Percentiles rank a stretch among this genome's conserved stretches.
Evolutionary conservation across 2,797 vertebrate species (phyloP).

Genomic region (Calcarius lapponicus): DNA sequence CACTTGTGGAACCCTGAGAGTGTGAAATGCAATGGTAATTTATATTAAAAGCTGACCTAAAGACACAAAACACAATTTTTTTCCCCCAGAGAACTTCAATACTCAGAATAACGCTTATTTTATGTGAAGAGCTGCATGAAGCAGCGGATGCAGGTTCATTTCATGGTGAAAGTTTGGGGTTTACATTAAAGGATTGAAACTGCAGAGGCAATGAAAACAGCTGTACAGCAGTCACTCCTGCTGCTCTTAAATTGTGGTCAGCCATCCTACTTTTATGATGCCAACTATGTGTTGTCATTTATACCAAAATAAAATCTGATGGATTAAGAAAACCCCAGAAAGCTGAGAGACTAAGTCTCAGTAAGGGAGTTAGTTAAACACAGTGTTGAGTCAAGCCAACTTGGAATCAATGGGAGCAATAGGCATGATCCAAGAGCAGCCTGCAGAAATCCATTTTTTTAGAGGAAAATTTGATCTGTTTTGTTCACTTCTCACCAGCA

Average conservation of each 20-base stretch:
- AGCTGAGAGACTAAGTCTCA: background rate
- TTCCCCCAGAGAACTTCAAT: background rate
- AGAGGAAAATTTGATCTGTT: background rate
- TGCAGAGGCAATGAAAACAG: background rate
- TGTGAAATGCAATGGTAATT: background rate
- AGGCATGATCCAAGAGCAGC: background rate
- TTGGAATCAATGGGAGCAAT: background rate
- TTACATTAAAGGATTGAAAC: background rate
- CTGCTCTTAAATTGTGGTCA: background rate
- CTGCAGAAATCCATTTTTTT: background rate
- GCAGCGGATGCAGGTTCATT: background rate
- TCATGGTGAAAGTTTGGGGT: background rate
- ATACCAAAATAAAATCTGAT: conserved; percentile 1
- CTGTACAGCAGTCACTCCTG: background rate
- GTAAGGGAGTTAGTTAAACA: background rate
- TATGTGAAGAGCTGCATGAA: background rate
- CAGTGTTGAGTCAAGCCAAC: background rate
- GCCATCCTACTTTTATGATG: background rate
- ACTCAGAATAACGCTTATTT: background rate
- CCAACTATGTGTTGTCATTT: background rate
- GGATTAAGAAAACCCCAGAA: background rate
- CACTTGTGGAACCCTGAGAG: background rate
- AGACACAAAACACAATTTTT: background rate
- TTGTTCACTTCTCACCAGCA: background rate
- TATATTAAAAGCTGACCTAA: background rate